Evolutionary conservation across 2,797 vertebrate species (phyloP).

Genomic region (Gobionotothen gibberifrons): DNA sequence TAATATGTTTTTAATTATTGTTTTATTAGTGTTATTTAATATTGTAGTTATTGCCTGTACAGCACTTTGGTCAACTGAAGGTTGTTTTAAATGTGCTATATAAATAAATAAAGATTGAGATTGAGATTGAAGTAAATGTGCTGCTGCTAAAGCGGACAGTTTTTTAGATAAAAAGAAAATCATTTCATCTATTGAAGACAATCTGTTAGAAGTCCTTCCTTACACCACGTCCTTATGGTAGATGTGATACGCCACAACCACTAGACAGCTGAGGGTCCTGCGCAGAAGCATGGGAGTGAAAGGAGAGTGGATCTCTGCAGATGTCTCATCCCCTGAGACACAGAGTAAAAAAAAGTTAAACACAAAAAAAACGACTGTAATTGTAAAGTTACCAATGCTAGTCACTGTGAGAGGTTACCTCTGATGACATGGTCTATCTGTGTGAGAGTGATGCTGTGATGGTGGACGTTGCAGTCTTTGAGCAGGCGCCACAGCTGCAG

Average conservation of each 20-base stretch:
- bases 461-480: conserved; percentile 90
- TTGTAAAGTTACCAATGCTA: not conserved
- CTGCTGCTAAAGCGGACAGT: too few relatives aligned
- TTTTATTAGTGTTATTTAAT: too few relatives aligned
- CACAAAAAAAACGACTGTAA: not conserved
- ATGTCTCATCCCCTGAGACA: conserved; percentile 63
- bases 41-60: too few relatives aligned
- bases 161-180: too few relatives aligned
- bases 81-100: too few relatives aligned
- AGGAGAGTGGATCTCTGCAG: conserved; percentile 83
- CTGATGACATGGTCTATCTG: conserved; percentile 84
- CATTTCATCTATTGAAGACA: too few relatives aligned
- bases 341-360: not conserved
- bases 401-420: conserved; percentile 70
- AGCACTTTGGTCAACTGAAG: too few relatives aligned
- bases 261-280: conserved; percentile 86
- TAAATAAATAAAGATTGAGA: too few relatives aligned
- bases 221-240: conserved; percentile 84
- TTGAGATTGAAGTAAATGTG: too few relatives aligned
- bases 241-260: conserved; percentile 86
- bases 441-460: conserved; percentile 81
- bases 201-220: conserved; percentile 57
- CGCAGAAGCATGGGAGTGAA: conserved; percentile 82
- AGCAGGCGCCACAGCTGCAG: conserved; percentile 93
- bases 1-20: too few relatives aligned